Base-by-base conservation (phyloP, 2,888 invertebrate species). In the Cephus pygmeus region DNA sequence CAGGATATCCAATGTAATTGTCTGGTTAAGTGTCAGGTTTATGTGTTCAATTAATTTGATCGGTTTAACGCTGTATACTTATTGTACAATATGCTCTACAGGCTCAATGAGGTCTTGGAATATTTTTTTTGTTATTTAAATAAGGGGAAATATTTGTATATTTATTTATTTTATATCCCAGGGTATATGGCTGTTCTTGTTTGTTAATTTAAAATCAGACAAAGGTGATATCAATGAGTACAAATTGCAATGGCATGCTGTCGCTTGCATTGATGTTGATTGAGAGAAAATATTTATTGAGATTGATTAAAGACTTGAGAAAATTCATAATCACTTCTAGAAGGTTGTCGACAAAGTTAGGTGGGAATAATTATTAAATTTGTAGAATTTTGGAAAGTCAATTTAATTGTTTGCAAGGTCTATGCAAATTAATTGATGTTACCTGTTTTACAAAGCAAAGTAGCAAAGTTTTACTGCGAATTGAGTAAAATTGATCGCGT, bases 251-350 rank as follows among this genome's bases (percentile, higher is more conserved):
- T 80, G 78, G 89, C 90, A 90, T 90, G 88, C 83, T 84, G 83
- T 81, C 85, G 87, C 85, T 87, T 87, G 90, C 89, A 89, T 90
- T 89, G 89, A 89, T 91, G 90, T 91, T 90, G 91, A 89, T 88
- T 88, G 87, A 87, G 84, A 88, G 83, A 84, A 85, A 82, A n/a
- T 34, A 74, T 34, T 34, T n/a, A 12, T 74, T 23, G 56, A 9
- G 23, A 56, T 23, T 23, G 56, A 56, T 23, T 56, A 23, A 9
- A 9, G 56, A 15, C 23, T 56, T 56, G 9, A 56, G 15, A 56
- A 23, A 23, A 56, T 56, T 56, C 2, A 23, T 56, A 23, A 40
- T 40, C 15, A 15, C 23, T 56, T 56, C 2, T 56, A 1, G 56
- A 9, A 23, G 23, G 9, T 9, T 23, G 23, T 56, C 23, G 56